A percentile compares a stretch with the other conserved stretches of the same genome.
Evolutionary conservation across 2,113 vertebrate genomes (phyloP).

Genomic region (Ursus arctos): DNA sequence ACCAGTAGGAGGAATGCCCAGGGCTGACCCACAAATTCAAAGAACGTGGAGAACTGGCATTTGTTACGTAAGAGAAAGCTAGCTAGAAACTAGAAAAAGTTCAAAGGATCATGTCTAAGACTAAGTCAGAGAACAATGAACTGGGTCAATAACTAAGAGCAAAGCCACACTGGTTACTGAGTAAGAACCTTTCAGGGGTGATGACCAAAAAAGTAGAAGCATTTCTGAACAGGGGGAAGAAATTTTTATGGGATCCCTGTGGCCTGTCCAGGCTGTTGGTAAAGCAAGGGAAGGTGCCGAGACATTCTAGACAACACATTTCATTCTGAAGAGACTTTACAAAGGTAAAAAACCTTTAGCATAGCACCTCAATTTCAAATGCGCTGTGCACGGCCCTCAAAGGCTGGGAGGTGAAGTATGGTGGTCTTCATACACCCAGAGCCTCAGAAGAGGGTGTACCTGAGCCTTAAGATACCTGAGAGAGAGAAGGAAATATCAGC

Average conservation of each 20-base stretch:
- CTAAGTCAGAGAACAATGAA: not conserved
- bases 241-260: not conserved
- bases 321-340: not conserved
- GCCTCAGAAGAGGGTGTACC: not conserved
- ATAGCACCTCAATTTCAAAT: not conserved
- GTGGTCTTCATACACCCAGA: not conserved
- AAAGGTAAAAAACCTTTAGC: constrained; percentile 21
- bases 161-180: not conserved
- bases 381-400: not conserved
- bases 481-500: not conserved
- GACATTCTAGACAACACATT: not conserved
- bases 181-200: not conserved
- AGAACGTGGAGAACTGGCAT: not conserved
- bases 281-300: not conserved
- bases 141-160: not conserved
- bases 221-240: not conserved
- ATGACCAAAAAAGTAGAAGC: not conserved
- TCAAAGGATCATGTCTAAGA: not conserved
- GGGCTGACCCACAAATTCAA: not conserved
- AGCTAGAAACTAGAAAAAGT: not conserved
- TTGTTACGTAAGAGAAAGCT: not conserved
- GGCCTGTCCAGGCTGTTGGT: not conserved
- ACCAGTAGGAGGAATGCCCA: not conserved
- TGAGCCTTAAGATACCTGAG: not conserved
- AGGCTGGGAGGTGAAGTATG: not conserved